These are phyloP conservation scores for Drosophila macrospina DNA, from an alignment of 2,888 invertebrate genomes.

Conservation along the genomic window DNA sequence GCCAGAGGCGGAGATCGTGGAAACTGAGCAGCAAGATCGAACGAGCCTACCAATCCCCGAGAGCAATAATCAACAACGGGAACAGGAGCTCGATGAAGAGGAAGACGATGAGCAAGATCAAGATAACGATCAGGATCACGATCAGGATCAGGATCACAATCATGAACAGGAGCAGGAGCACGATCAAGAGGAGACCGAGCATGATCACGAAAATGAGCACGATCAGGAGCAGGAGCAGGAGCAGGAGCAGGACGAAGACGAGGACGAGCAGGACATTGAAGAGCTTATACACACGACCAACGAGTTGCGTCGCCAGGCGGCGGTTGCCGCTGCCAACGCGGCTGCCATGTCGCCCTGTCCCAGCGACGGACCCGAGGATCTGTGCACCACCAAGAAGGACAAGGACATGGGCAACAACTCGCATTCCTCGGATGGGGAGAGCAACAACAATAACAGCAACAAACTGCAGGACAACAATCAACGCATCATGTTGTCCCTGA, in stretches of 20 bases:
- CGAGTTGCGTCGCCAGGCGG: constrained; percentile 80
- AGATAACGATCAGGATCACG: constrained; percentile 23
- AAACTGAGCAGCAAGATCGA: constrained; percentile 15
- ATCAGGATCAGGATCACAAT: constrained; percentile 16
- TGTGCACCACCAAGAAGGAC: constrained; percentile 84
- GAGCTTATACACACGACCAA: constrained; percentile 82
- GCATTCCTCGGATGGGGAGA: constrained; percentile 62
- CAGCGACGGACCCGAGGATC: constrained; percentile 85
- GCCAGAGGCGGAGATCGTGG: neutral
- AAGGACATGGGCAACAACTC: constrained; percentile 45
- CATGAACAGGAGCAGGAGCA: constrained; percentile 24
- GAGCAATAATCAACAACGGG: constrained; percentile 25
- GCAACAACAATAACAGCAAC: constrained; percentile 76
- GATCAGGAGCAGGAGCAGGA: constrained; percentile 21
- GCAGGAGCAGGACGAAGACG: constrained; percentile 60
- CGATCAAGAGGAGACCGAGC: constrained; percentile 7
- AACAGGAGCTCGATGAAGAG: constrained; percentile 43
- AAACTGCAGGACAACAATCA: constrained; percentile 84
- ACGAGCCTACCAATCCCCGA: constrained; percentile 4
- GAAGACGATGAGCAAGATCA: constrained; percentile 50
- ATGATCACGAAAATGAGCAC: constrained; percentile 30
- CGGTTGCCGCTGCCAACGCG: constrained; percentile 73
- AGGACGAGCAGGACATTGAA: constrained; percentile 82
- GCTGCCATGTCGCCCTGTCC: constrained; percentile 74
- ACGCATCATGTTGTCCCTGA: constrained; percentile 84